Evolutionary conservation across 2,113 vertebrate genomes (phyloP), one percentile per base, ranked within the genome.

Genomic region (Clupea harengus): DNA sequence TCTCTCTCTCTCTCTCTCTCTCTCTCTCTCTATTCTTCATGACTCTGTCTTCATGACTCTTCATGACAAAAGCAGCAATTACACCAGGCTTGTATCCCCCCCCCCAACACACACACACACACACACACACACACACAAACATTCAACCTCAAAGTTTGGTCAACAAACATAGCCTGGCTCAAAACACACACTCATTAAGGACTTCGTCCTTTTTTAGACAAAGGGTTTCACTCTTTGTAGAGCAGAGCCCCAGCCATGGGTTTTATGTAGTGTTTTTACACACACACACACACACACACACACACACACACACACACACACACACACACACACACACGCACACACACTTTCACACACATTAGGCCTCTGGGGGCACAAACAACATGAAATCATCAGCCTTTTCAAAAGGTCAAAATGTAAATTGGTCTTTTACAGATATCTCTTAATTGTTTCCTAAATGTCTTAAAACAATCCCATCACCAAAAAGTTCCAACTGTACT

Each of bases 121-220:
- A 84, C 39, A 84, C 54, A 84, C 83, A 84, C 57, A 84, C 52
- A 54, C n/a, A 83, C 49, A 83, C 47, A 54, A 47, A 28, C 22
- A 7, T 8, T 13, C 81, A 7, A 20, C 18, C 20, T 45, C 10
- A 28, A 67, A 28, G 64, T 67, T 67, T 67, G 64, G 8, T 67
- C 64, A 67, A 25, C 64, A 67, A 28, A 67, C n/a, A 28, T 10
- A 64, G 57, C 9, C 64, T 6, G 86, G 88, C 32, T 60, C 5
- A 87, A 89, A 86, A 89, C 91, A 89, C 92, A 67, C 89, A 92
- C 60, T 44, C 85, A 81, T 82, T 81, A 81, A 85, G 92, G 87
- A 92, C 87, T 86, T 13, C 18, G 52, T 57, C 52, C 52, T 57
- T 20, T 54, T 20, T 57, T 17, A 57, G 52, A 57, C 13, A 57